Evolutionary conservation across 2,113 vertebrate species (phyloP), one percentile per base, ranked within the genome.

Genomic region (Turdus rufiventris): DNA sequence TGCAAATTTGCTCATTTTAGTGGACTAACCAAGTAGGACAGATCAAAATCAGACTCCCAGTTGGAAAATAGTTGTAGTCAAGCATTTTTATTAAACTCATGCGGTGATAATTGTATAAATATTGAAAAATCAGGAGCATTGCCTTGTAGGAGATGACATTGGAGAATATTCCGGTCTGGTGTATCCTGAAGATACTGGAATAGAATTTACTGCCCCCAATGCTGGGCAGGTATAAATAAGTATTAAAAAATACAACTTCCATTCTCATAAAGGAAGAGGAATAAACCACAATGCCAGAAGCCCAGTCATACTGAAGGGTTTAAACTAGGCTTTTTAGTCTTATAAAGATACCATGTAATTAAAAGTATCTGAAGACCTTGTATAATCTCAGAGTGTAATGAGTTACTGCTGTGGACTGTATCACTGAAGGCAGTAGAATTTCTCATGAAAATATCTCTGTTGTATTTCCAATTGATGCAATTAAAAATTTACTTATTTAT

Each of bases 71-170:
- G 23, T 77, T 21, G 21, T 66, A n/a, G 57, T 42, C 26, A 72
- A 79, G 18, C 29, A 51, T 61, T 82, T 54, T 13, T 54, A 9
- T 61, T 78, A 57, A 31, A 31, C 47, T 91, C 58, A 12, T 5
- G 5, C 53, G 13, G 18, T 62, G 31, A 13, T 87, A 25, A 25
- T 75, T 92, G 19, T 43, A 20, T 33, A 83, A 80, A 80, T 40
- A 71, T 5, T 73, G 51, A 83, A 76, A 70, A 78, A 28, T 87
- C 33, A 89, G 38, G 31, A 70, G 19, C 0, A 1, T 51, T 83
- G 19, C 20, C 26, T 88, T 5, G 2, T 50, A 40, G 21, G n/a
- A 71, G 25, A 26, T 0, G 0, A n/a, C 0, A 0, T 17, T 68
- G 31, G 71, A 43, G 47, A 70, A 43, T 73, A 51, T 85, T 33